Percentiles rank a stretch among this genome's conserved stretches.
These are phyloP conservation scores for Microplitis manilae DNA, from an alignment of 2,888 invertebrate species.

Conservation along the genomic window DNA sequence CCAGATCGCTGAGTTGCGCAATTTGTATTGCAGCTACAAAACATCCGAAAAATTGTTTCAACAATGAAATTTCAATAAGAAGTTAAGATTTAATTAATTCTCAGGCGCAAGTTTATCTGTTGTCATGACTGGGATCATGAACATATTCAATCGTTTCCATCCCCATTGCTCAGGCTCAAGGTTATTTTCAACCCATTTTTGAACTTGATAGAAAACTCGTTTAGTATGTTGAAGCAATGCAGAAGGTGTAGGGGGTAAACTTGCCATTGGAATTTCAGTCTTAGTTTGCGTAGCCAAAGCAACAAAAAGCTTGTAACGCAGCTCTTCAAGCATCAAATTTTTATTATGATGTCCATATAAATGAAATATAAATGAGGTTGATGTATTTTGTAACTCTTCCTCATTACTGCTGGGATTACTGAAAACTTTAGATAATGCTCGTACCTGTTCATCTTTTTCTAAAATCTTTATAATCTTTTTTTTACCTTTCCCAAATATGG, in stretches of 20 bases:
- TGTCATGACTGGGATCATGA: slow-evolving; percentile 46
- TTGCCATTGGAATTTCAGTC: slow-evolving; percentile 30
- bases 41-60: neutral
- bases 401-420: slow-evolving; percentile 21
- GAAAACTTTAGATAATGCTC: slow-evolving; percentile 15
- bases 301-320: slow-evolving; percentile 13
- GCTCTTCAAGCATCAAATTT: neutral
- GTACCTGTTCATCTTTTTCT: slow-evolving; percentile 37
- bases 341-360: slow-evolving; percentile 13
- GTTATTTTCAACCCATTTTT: slow-evolving; percentile 50
- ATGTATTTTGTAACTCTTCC: slow-evolving; percentile 20
- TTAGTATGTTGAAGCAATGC: slow-evolving; percentile 37
- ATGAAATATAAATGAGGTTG: slow-evolving; percentile 14
- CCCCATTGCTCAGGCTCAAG: slow-evolving; percentile 48
- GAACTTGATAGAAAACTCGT: slow-evolving; percentile 48
- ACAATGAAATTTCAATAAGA: neutral
- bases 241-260: slow-evolving; percentile 39
- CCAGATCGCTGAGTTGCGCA: neutral
- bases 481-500: slow-evolving; percentile 18
- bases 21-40: neutral
- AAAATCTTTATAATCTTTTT: neutral
- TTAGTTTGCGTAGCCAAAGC: slow-evolving; percentile 13
- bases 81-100: slow-evolving; percentile 23
- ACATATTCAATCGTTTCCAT: slow-evolving; percentile 43
- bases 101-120: slow-evolving; percentile 33